A percentile compares a stretch with the other conserved stretches of the same genome.
Conservation (phyloP, 1,140 invertebrate genomes). For the Hestina assimilis region DNA sequence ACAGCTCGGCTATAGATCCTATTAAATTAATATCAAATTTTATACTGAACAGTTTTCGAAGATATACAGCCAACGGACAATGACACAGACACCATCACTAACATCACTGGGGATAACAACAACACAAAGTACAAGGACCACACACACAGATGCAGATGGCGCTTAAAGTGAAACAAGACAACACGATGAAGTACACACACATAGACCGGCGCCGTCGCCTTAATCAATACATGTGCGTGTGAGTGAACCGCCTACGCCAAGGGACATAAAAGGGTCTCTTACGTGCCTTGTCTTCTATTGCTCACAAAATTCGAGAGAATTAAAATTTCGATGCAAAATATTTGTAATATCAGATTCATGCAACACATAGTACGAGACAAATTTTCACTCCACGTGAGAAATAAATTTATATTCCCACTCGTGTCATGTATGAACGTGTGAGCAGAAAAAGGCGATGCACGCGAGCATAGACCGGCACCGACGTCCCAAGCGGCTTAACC, state of each 20-base stretch:
- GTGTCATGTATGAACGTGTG: slow-evolving; percentile 28
- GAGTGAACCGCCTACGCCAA: slow-evolving; percentile 65
- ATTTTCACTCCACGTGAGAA: slow-evolving; percentile 37
- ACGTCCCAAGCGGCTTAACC: slow-evolving; percentile 66
- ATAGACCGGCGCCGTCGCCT: slow-evolving; percentile 68
- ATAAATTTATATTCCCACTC: slow-evolving; percentile 42
- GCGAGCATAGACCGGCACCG: slow-evolving; percentile 49
- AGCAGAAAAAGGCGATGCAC: slow-evolving; percentile 69
- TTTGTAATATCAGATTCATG: neutral
- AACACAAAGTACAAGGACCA: slow-evolving; percentile 60
- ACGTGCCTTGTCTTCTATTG: slow-evolving; percentile 53
- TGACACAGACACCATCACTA: slow-evolving; percentile 68
- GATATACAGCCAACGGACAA: slow-evolving; percentile 59
- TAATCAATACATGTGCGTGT: slow-evolving; percentile 80
- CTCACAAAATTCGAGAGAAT: slow-evolving; percentile 20
- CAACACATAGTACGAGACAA: neutral
- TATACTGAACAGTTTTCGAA: slow-evolving; percentile 57
- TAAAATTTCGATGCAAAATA: slow-evolving; percentile 3
- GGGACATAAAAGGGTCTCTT: slow-evolving; percentile 26
- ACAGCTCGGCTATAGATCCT: slow-evolving; percentile 50
- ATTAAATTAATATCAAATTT: slow-evolving; percentile 43
- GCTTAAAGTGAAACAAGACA: slow-evolving; percentile 50
- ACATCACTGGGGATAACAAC: slow-evolving; percentile 63
- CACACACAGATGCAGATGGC: slow-evolving; percentile 54
- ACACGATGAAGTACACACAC: slow-evolving; percentile 71